Base-by-base conservation (phyloP, 1,140 invertebrate species). In the Drosophila punjabiensis region DNA sequence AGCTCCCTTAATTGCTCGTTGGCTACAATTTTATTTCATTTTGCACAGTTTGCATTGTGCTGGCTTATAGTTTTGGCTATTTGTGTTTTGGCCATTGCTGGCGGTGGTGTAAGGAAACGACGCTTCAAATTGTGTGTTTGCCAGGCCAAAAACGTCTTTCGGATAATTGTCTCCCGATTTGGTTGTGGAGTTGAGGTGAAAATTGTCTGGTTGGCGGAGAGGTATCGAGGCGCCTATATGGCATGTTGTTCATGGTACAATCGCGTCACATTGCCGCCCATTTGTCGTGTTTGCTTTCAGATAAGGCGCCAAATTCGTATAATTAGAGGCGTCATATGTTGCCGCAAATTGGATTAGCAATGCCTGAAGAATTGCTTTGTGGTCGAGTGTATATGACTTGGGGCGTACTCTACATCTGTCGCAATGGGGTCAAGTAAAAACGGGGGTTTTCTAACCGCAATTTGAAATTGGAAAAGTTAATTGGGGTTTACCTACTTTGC, bases 261-360 rank as follows among this genome's bases (percentile, higher is more conserved):
- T 28, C 65, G 69, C 67, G 69, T 73, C 53, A 63, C 81, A 84
- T 60, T 47, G 81, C 56, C 84, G 81, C 83, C 84, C 84, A 84
- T 83, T 83, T 87, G 80, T 80, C 84, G 74, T 89, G 81, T 88
- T 89, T 81, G 78, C 85, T 71, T 78, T 69, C 73, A 84, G 84
- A 88, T 88, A 89, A 84, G 60, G 84, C 85, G 65, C 73, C 65
- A 84, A 84, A 89, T 81, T 88, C 81, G 76, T 81, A 89, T 89
- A 88, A 88, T 89, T 88, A 89, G 85, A 81, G 68, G 62, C 77
- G 84, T 89, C 85, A 81, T 71, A 79, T 86, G 69, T 76, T 87
- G 80, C 73, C 78, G 74, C 74, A 78, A 86, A 85, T 75, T 87
- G 81, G 80, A 87, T 83, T 88, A 81, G 76, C 68, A 74, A 66